A percentile compares a stretch with the other conserved stretches of the same genome.
These are phyloP conservation scores for Magallana ariakensis DNA, from an alignment of 1,140 invertebrate species.

Conservation along the genomic window DNA sequence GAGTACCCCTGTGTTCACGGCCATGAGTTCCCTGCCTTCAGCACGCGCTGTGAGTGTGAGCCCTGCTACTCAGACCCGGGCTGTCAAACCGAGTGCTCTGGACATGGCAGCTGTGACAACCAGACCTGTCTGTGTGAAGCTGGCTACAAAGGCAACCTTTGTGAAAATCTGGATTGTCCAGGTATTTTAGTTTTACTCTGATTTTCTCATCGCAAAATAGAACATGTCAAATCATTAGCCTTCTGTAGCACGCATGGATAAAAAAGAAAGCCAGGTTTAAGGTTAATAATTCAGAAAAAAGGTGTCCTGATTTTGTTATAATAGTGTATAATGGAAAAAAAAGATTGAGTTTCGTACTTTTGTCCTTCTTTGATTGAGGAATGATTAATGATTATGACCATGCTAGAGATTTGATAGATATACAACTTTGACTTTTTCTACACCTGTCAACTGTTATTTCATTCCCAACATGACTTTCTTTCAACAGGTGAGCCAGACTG, in stretches of 20 bases:
- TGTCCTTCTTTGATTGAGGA: too few relatives aligned
- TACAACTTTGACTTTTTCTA: not conserved
- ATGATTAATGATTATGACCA: too few relatives aligned
- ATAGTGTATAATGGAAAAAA: not conserved
- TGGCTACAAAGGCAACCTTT: conserved; percentile 75
- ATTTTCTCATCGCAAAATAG: not conserved
- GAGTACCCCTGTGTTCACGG: conserved; percentile 72
- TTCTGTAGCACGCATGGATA: not conserved
- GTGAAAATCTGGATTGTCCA: conserved; percentile 68
- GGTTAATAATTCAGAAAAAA: not conserved
- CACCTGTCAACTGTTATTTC: not conserved
- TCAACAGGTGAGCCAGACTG: conserved; percentile 70
- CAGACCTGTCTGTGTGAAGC: conserved; percentile 74
- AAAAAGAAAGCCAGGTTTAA: not conserved
- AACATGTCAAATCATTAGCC: not conserved
- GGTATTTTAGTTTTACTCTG: conserved; percentile 46
- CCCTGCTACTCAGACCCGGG: conserved; percentile 67
- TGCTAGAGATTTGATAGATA: not conserved
- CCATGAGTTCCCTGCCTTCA: conserved; percentile 64
- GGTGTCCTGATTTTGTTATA: not conserved
- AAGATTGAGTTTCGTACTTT: not conserved
- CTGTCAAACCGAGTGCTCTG: conserved; percentile 68
- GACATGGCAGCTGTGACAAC: conserved; percentile 67
- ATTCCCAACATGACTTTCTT: not conserved
- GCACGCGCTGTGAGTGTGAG: conserved; percentile 65